Base-by-base conservation (phyloP, 1,140 invertebrate species). In the Camponotus floridanus region DNA sequence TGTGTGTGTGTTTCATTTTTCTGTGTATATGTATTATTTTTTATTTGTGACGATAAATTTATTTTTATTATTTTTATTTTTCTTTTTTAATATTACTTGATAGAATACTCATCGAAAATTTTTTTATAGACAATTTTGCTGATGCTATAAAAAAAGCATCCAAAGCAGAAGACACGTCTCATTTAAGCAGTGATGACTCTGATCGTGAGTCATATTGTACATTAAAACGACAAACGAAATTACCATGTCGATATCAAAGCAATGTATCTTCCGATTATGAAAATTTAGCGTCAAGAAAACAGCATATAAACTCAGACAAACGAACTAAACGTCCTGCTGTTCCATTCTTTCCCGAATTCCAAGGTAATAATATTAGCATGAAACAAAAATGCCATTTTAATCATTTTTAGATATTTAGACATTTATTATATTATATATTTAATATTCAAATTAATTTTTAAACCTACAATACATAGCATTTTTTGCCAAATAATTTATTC, bases 401-500 rank as follows among this genome's bases (percentile, higher is more conserved):
- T 62, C 13, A 62, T 31, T 62, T 62, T 15, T 33, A 2, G 61
- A 62, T 62, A 33, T 33, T 62, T 62, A 62, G 3, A 62, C 31
- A 62, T 62, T 62, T 62, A 33, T 62, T 62, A 31, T 62, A 62
- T 62, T 62, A 62, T 62, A 62, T 62, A 62, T 33, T 3, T 31
- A 2, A 62, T 62, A 62, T 62, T 62, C 7, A 33, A 31, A 62
- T 31, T 33, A 31, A 62, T 62, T 33, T 33, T 62, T 62, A n/a
- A n/a, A 59, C 21, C 11, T 33, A 62, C 61, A 62, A 62, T 62
- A 33, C 21, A 62, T 31, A 31, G 7, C 11, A 61, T 33, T 31
- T 62, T 62, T 33, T 62, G 61, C 61, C 3, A 62, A 33, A 31
- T 4, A 62, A 62, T 62, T 31, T 62, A 62, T 62, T 62, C 13